phyloP scores from a whole-genome alignment of 2,113 vertebrate species.

The Tetraodon nigroviridis region DNA sequence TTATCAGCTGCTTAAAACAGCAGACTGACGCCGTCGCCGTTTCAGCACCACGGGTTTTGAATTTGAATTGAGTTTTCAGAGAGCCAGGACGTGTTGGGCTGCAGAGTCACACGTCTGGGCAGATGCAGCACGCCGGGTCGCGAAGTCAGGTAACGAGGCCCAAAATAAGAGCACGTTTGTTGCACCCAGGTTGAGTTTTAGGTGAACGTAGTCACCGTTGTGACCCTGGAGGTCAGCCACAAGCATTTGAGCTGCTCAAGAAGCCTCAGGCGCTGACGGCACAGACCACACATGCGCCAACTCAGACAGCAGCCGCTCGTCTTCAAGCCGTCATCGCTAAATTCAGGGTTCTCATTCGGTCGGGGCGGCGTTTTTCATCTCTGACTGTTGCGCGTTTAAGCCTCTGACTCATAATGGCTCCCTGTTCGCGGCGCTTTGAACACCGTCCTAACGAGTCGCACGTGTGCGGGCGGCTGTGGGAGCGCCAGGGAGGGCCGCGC shows the following conservation, averaged over 20 bases:
- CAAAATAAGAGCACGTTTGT: too few species aligned
- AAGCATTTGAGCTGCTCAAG: not conserved
- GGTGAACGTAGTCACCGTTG: too few species aligned
- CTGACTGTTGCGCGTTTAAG: constrained; percentile 45
- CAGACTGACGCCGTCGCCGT: constrained; percentile 19
- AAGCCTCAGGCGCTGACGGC: constrained; percentile 15
- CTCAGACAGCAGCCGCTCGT: constrained; percentile 30
- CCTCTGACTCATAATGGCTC: constrained; percentile 58
- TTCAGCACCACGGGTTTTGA: not conserved
- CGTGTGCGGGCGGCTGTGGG: constrained; percentile 45
- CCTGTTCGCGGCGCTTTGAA: constrained; percentile 60
- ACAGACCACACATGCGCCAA: constrained; percentile 56
- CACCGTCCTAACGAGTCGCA: constrained; percentile 51
- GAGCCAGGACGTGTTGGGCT: not conserved
- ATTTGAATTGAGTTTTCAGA: constrained; percentile 7
- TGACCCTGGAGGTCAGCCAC: too few species aligned
- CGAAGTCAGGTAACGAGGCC: too few species aligned
- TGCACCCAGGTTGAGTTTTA: too few species aligned
- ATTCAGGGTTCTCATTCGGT: constrained; percentile 38
- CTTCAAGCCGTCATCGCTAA: constrained; percentile 41
- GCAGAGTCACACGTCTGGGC: too few species aligned
- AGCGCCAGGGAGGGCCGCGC: not conserved
- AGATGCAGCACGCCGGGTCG: too few species aligned
- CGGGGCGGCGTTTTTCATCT: constrained; percentile 44
- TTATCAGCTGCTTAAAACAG: constrained; percentile 21